Percentiles rank a stretch among this genome's conserved stretches.
These are phyloP conservation scores for Sterna hirundo DNA, from an alignment of 2,113 vertebrate species.

Conservation along the genomic window DNA sequence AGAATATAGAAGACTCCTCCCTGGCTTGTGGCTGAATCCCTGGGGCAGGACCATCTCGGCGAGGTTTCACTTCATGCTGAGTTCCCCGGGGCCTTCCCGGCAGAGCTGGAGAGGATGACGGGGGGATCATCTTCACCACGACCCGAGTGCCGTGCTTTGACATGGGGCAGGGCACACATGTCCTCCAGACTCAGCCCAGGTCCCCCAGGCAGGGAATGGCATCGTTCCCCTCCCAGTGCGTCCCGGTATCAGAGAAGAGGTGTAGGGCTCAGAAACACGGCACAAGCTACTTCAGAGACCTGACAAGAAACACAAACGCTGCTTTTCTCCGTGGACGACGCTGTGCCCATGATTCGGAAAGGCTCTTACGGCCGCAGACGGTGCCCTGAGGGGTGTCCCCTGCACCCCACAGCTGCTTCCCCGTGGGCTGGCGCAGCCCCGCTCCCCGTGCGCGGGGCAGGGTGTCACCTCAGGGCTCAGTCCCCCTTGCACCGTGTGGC, in stretches of 20 bases:
- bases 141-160: neutral
- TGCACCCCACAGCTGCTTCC: neutral
- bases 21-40: neutral
- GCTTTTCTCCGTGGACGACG: rapidly evolving
- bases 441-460: neutral
- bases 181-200: neutral
- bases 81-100: neutral
- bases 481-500: too few species aligned
- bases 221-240: neutral
- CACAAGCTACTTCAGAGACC: neutral
- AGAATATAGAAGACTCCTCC: neutral
- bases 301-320: neutral
- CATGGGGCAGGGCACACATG: rapidly evolving
- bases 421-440: neutral
- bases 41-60: neutral
- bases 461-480: neutral
- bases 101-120: neutral
- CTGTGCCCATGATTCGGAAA: neutral
- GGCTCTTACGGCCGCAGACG: rapidly evolving
- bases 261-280: neutral
- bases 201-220: too few species aligned
- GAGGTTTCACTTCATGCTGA: neutral
- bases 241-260: neutral
- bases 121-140: neutral
- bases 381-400: neutral